phyloP scores from a whole-genome alignment of 1,140 invertebrate genomes.

The Holotrichia oblita region DNA sequence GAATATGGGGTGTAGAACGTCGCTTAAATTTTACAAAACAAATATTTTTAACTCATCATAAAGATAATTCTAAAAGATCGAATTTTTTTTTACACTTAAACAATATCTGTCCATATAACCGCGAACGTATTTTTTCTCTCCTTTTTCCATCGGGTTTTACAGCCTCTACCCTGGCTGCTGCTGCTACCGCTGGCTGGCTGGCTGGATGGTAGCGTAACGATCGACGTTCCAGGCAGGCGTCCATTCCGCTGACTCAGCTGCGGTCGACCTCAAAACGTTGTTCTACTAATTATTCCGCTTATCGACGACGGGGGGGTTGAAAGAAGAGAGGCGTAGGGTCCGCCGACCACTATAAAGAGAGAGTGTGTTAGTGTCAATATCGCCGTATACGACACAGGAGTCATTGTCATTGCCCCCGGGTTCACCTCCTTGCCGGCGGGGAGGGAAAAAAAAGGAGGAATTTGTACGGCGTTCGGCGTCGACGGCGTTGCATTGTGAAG shows the following conservation, averaged over 20 bases:
- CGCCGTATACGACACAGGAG: background rate
- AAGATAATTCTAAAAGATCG: too few species aligned
- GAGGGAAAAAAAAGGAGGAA: conserved; percentile 1
- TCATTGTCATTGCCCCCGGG: background rate
- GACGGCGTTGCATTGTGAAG: background rate
- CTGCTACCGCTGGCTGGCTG: background rate
- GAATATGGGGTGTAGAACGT: too few species aligned
- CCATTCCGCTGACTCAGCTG: conserved; percentile 20
- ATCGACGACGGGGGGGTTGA: background rate
- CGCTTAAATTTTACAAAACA: too few species aligned
- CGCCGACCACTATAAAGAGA: background rate
- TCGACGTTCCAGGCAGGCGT: background rate
- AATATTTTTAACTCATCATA: too few species aligned
- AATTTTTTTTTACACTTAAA: background rate
- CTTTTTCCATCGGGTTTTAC: background rate
- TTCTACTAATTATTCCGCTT: conserved; percentile 35
- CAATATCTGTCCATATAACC: background rate
- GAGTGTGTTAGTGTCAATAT: conserved; percentile 25
- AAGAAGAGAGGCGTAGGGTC: background rate
- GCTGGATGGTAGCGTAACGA: background rate
- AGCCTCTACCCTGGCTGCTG: too few species aligned
- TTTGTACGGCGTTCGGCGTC: background rate
- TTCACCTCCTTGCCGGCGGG: background rate
- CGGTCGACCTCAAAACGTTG: conserved; percentile 35
- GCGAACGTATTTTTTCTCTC: background rate